Conservation (phyloP, 1,140 invertebrate genomes). For the Muscidifurax raptorellus region DNA sequence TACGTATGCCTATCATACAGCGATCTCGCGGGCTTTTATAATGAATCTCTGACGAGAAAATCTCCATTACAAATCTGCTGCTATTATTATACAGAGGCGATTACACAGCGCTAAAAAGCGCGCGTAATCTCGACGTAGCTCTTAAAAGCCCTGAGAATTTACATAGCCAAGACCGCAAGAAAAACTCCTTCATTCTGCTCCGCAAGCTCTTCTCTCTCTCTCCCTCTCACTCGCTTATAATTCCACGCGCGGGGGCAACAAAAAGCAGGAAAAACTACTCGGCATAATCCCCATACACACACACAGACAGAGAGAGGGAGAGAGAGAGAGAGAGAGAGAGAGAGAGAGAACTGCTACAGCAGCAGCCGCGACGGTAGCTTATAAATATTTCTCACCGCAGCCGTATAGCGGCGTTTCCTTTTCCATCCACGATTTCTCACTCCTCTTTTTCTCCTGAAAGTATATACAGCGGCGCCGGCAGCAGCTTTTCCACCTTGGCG, state of each 20-base stretch:
- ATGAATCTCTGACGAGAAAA: neutral
- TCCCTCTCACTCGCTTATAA: neutral
- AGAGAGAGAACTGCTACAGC: too few species aligned
- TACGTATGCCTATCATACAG: too few species aligned
- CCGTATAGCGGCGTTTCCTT: neutral
- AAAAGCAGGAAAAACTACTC: neutral
- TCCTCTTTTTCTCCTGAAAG: neutral
- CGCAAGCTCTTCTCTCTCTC: neutral
- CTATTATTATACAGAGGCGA: neutral
- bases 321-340: too few species aligned
- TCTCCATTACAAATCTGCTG: neutral
- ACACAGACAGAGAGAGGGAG: too few species aligned
- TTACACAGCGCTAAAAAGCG: neutral
- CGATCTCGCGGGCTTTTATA: too few species aligned
- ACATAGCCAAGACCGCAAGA: neutral
- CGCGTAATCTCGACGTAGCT: neutral
- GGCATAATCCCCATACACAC: neutral
- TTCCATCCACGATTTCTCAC: constrained; percentile 11
- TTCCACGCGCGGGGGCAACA: neutral
- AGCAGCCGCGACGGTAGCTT: neutral
- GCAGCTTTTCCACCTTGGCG: constrained; percentile 29
- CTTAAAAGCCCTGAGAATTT: neutral
- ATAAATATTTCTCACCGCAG: constrained; percentile 12
- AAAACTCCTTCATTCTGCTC: neutral
- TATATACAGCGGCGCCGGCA: neutral